Evolutionary conservation across 2,888 invertebrate species (phyloP).

Genomic region (Temnothorax unifasciatus): DNA sequence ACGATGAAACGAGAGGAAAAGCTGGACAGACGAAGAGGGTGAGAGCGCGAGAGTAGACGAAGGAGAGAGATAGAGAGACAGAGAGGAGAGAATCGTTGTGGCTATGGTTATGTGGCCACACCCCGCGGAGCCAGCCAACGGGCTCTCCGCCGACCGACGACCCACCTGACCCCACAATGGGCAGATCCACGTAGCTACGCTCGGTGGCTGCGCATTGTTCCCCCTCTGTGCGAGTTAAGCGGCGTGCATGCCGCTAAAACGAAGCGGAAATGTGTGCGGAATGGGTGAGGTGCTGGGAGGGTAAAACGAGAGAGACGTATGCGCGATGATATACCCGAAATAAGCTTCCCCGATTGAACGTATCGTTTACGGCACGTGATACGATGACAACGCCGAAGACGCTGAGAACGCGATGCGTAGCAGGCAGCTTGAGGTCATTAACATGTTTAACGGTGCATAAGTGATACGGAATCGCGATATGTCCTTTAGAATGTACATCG

Average conservation of each 20-base stretch:
- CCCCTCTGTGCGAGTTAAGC: slow-evolving; percentile 67
- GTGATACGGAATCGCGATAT: slow-evolving; percentile 76
- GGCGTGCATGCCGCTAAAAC: slow-evolving; percentile 61
- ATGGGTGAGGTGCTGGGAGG: neutral
- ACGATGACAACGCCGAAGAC: slow-evolving; percentile 55
- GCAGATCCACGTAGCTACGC: slow-evolving; percentile 69
- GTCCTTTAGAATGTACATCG: slow-evolving; percentile 59
- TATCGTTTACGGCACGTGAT: slow-evolving; percentile 23
- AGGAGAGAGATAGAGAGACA: slow-evolving; percentile 44
- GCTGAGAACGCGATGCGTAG: slow-evolving; percentile 57
- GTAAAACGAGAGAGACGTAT: neutral
- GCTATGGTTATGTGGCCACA: slow-evolving; percentile 81
- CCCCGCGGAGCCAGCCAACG: slow-evolving; percentile 81
- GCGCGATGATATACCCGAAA: slow-evolving; percentile 3
- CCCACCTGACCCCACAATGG: slow-evolving; percentile 80
- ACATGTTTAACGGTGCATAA: slow-evolving; percentile 80
- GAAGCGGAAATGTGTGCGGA: slow-evolving; percentile 26
- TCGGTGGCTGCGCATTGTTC: slow-evolving; percentile 69
- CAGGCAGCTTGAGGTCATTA: slow-evolving; percentile 76
- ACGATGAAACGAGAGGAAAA: slow-evolving; percentile 36
- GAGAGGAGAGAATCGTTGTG: slow-evolving; percentile 66
- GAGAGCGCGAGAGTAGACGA: slow-evolving; percentile 18
- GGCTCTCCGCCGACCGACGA: slow-evolving; percentile 75
- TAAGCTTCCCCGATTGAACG: slow-evolving; percentile 4
- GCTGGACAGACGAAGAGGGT: slow-evolving; percentile 17